These are phyloP conservation scores for Crotalus tigris DNA, from an alignment of 2,113 vertebrate genomes.

Conservation along the genomic window DNA sequence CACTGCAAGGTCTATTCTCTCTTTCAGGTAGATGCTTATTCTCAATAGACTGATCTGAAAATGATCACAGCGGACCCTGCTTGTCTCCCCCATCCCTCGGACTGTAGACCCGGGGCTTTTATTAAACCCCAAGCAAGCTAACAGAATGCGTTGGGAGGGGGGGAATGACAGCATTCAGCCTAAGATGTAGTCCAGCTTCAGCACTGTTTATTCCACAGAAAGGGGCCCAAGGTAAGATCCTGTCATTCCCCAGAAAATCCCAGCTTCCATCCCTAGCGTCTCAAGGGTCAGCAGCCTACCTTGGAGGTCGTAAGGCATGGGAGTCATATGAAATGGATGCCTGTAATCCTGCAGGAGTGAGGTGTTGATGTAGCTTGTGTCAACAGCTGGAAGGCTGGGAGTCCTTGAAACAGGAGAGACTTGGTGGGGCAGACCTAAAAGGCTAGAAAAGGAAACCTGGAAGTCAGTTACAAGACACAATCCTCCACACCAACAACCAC, in stretches of 20 bases:
- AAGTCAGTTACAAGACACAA: neutral
- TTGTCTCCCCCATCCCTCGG: neutral
- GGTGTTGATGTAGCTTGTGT: slow-evolving; percentile 93
- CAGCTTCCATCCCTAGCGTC: neutral
- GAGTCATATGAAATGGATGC: slow-evolving; percentile 90
- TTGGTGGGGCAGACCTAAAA: slow-evolving; percentile 92
- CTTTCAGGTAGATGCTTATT: neutral
- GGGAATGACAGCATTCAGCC: neutral
- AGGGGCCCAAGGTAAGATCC: no score
- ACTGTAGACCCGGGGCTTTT: neutral
- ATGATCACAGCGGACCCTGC: neutral
- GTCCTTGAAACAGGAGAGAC: slow-evolving; percentile 91
- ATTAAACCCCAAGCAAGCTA: neutral
- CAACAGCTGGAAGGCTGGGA: slow-evolving; percentile 90
- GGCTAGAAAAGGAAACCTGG: slow-evolving; percentile 51
- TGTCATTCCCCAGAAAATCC: neutral
- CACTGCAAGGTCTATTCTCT: neutral
- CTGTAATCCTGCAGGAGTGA: slow-evolving; percentile 95
- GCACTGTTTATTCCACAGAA: neutral
- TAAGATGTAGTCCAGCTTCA: neutral
- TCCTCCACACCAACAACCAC: no score
- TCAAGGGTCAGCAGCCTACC: slow-evolving; percentile 67
- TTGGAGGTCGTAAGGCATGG: slow-evolving; percentile 90
- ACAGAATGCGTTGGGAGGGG: neutral
- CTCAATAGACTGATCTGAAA: neutral